Evolutionary conservation across 2,113 vertebrate species (phyloP).

Genomic region (Ramphastos sulfuratus): DNA sequence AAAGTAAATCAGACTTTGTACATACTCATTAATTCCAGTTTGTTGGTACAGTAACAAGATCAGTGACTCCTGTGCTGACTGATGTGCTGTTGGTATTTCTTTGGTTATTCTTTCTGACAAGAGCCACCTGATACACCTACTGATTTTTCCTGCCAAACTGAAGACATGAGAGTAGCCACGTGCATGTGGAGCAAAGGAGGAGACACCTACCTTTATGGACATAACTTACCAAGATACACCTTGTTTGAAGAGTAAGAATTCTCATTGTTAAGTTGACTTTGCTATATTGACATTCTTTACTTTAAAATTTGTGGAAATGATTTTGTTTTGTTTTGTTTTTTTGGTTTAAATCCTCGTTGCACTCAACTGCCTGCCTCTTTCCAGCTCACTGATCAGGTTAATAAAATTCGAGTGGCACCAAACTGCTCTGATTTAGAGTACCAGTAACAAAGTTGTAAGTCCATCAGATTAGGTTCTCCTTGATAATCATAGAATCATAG

Average conservation of each 20-base stretch:
- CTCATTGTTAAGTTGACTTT: neutral
- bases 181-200: slow-evolving; percentile 73
- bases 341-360: too few species aligned
- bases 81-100: neutral
- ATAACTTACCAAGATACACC: neutral
- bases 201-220: neutral
- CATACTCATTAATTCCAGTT: neutral
- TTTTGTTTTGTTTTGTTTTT: neutral
- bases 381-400: neutral
- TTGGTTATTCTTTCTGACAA: neutral
- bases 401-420: neutral
- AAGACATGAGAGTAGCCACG: slow-evolving; percentile 60
- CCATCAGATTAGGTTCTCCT: neutral
- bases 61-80: neutral
- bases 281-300: neutral
- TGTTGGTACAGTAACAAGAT: neutral
- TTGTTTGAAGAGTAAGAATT: slow-evolving; percentile 69
- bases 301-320: neutral
- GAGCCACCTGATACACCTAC: slow-evolving; percentile 69
- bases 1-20: neutral
- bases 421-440: neutral
- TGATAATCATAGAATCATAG: neutral
- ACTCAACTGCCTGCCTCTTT: neutral
- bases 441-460: accelerated
- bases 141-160: slow-evolving; percentile 76